Evolutionary conservation across 2,888 invertebrate genomes (phyloP).

Genomic region (Macrophya alboannulata): DNA sequence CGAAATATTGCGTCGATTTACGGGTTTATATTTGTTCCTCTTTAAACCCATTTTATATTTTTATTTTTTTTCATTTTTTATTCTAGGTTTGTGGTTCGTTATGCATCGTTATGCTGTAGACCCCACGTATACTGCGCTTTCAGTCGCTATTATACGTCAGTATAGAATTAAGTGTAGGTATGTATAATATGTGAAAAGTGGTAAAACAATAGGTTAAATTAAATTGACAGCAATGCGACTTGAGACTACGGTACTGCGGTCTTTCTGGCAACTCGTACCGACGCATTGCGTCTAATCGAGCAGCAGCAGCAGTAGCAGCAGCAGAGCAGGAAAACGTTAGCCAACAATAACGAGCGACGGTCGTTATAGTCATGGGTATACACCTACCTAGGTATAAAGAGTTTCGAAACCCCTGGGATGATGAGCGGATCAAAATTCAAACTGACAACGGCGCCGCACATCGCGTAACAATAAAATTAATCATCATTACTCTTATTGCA

Average conservation of each 20-base stretch:
- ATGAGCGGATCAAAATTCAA: neutral
- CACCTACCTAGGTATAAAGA: neutral
- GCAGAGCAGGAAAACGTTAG: conserved; percentile 58
- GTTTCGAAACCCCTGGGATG: neutral
- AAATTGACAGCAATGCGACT: conserved; percentile 63
- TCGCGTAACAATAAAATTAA: neutral
- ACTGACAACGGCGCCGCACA: neutral
- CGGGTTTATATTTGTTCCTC: neutral
- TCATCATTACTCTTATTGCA: neutral
- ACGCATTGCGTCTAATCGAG: conserved; percentile 73
- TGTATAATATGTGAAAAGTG: neutral
- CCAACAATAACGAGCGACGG: conserved; percentile 45
- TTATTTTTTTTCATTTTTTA: neutral
- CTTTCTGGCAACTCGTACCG: conserved; percentile 69
- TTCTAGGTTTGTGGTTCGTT: too few species aligned
- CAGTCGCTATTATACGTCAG: neutral
- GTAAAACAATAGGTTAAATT: conserved; percentile 44
- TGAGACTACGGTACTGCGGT: conserved; percentile 64
- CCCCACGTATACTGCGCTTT: neutral
- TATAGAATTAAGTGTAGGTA: neutral
- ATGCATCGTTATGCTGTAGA: neutral
- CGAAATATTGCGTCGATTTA: neutral
- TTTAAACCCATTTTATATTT: neutral
- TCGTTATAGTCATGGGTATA: neutral
- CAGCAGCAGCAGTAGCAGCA: conserved; percentile 1